phyloP scores from a whole-genome alignment of 2,113 vertebrate species.

The Paedocypris sp. region DNA sequence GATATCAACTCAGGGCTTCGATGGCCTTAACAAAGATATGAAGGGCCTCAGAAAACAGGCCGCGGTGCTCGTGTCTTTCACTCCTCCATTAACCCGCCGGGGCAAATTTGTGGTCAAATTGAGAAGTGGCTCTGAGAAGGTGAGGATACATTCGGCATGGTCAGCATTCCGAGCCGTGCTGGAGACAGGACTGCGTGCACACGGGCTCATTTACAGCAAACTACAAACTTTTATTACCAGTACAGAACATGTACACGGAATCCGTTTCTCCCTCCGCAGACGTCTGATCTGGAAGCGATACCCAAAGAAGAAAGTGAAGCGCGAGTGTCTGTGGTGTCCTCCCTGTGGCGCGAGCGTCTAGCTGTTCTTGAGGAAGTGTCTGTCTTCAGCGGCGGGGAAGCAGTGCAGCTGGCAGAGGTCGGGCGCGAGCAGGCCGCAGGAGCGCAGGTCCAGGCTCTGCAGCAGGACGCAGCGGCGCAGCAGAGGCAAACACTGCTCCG shows the following conservation, averaged over 20 bases:
- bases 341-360: constrained; percentile 47
- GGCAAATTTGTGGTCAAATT: too few species aligned
- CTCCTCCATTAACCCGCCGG: too few species aligned
- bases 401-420: constrained; percentile 69
- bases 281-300: constrained; percentile 4
- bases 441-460: constrained; percentile 73
- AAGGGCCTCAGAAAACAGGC: too few species aligned
- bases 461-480: constrained; percentile 71
- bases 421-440: constrained; percentile 67
- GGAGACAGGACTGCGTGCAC: constrained; percentile 5
- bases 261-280: constrained; percentile 25
- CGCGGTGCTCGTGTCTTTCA: too few species aligned
- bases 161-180: neutral
- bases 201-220: constrained; percentile 57
- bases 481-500: constrained; percentile 72
- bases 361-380: constrained; percentile 79
- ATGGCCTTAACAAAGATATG: too few species aligned
- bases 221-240: constrained; percentile 52
- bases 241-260: constrained; percentile 61
- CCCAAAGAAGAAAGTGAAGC: neutral
- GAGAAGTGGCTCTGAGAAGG: too few species aligned
- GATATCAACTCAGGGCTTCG: too few species aligned
- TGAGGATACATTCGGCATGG: too few species aligned
- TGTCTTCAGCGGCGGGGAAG: constrained; percentile 68
- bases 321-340: neutral